Evolutionary conservation across 2,888 invertebrate species (phyloP).

Genomic region (Morinoia aosen): DNA sequence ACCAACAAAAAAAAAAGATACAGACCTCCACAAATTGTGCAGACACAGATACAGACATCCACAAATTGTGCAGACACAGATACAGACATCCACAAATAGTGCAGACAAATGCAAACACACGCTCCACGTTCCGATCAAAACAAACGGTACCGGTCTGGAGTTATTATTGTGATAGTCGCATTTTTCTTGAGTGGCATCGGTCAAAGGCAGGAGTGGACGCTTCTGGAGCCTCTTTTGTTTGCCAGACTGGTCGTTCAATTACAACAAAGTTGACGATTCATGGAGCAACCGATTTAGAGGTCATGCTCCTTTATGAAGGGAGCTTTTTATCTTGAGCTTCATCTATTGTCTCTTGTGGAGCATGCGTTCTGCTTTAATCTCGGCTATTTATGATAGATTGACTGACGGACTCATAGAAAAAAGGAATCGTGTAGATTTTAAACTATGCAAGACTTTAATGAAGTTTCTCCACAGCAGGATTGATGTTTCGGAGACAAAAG

Average conservation of each 20-base stretch:
- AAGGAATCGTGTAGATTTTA: slow-evolving; percentile 52
- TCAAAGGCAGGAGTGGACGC: slow-evolving; percentile 6
- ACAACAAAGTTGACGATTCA: slow-evolving; percentile 52
- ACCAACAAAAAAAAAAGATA: background rate
- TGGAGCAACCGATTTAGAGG: slow-evolving; percentile 51
- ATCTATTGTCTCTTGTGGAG: slow-evolving; percentile 49
- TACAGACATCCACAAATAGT: background rate
- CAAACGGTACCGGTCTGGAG: background rate
- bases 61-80: background rate
- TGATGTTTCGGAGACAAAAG: slow-evolving; percentile 23
- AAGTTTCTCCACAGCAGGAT: slow-evolving; percentile 25
- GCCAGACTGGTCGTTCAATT: slow-evolving; percentile 44
- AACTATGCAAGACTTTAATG: slow-evolving; percentile 42
- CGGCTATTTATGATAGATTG: slow-evolving; percentile 43
- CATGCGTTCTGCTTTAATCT: slow-evolving; percentile 49
- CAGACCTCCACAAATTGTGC: background rate
- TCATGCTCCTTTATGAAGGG: slow-evolving; percentile 49
- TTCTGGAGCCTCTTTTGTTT: slow-evolving; percentile 29
- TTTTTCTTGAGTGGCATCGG: slow-evolving; percentile 26
- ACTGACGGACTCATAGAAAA: slow-evolving; percentile 44
- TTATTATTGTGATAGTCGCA: slow-evolving; percentile 30
- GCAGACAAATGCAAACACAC: background rate
- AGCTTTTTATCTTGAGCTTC: slow-evolving; percentile 44
- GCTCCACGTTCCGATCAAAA: background rate
- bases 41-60: too few species aligned